Conservation (phyloP, 2,888 invertebrate genomes). For the Autographa pulchrina region DNA sequence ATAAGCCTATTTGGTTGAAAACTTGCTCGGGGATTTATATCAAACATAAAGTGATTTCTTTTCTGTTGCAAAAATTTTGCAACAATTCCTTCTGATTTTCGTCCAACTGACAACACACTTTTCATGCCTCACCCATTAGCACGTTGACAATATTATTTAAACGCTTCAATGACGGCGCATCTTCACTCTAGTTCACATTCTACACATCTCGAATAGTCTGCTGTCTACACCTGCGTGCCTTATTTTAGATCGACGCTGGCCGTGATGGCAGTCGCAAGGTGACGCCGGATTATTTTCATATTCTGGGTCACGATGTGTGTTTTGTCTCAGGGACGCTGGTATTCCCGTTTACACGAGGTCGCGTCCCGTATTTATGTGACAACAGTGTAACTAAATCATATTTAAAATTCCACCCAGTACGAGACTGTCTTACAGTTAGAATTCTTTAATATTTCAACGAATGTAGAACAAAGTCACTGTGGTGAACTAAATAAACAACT, state of each 20-base stretch:
- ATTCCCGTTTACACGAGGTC: conserved; percentile 71
- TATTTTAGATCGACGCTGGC: conserved; percentile 83
- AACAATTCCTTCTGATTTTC: conserved; percentile 13
- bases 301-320: conserved; percentile 84
- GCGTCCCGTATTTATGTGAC: conserved; percentile 65
- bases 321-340: conserved; percentile 84
- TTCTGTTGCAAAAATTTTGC: conserved; percentile 4
- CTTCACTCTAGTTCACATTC: conserved; percentile 65
- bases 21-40: background rate
- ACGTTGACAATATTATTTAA: conserved; percentile 67
- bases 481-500: conserved; percentile 8
- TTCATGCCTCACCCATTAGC: conserved; percentile 64
- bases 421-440: conserved; percentile 29
- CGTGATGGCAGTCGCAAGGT: conserved; percentile 83
- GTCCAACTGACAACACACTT: conserved; percentile 50
- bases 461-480: conserved; percentile 8
- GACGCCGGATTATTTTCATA: conserved; percentile 86
- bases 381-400: conserved; percentile 56
- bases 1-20: background rate
- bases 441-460: conserved; percentile 18
- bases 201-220: conserved; percentile 71
- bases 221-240: conserved; percentile 83
- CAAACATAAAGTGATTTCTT: background rate
- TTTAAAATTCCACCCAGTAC: conserved; percentile 43
- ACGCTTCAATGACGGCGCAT: conserved; percentile 52